Conservation (phyloP, 1,140 invertebrate species). For the Acromyrmex heyeri region DNA sequence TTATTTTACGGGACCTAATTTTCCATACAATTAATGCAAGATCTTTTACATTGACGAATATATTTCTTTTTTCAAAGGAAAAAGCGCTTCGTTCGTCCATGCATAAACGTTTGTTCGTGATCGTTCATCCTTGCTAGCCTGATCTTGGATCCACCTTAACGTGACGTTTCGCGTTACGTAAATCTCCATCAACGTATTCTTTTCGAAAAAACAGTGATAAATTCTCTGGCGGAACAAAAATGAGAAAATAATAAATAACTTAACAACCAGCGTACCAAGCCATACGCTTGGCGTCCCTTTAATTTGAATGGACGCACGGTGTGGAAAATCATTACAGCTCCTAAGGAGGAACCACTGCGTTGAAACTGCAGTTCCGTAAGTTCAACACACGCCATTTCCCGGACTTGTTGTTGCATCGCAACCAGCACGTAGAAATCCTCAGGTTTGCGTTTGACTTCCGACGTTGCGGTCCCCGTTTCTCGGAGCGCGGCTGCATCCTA, state of each 20-base stretch:
- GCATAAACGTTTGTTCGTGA: not conserved
- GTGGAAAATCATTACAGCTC: slow-evolving; percentile 47
- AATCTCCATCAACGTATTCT: slow-evolving; percentile 11
- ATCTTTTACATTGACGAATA: not conserved
- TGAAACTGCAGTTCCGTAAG: slow-evolving; percentile 46
- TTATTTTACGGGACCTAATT: too few relatives aligned
- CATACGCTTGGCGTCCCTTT: not conserved
- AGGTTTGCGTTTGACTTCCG: slow-evolving; percentile 33
- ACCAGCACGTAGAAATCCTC: slow-evolving; percentile 28
- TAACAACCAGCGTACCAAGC: not conserved
- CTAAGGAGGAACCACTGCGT: not conserved
- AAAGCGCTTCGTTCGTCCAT: not conserved
- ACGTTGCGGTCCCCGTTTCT: slow-evolving; percentile 34
- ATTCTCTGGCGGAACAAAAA: not conserved
- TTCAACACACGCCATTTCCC: not conserved
- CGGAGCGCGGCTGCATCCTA: slow-evolving; percentile 11
- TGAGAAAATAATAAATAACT: not conserved
- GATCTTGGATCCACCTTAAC: not conserved
- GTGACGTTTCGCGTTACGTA: not conserved
- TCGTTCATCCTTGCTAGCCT: not conserved
- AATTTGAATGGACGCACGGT: slow-evolving; percentile 23
- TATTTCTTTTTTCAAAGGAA: not conserved
- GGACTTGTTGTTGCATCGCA: slow-evolving; percentile 21
- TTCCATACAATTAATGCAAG: too few relatives aligned
- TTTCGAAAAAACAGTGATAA: not conserved